Percentiles rank a stretch among this genome's conserved stretches.
Conservation (phyloP, 1,140 invertebrate species). For the Drosophila burlai region DNA sequence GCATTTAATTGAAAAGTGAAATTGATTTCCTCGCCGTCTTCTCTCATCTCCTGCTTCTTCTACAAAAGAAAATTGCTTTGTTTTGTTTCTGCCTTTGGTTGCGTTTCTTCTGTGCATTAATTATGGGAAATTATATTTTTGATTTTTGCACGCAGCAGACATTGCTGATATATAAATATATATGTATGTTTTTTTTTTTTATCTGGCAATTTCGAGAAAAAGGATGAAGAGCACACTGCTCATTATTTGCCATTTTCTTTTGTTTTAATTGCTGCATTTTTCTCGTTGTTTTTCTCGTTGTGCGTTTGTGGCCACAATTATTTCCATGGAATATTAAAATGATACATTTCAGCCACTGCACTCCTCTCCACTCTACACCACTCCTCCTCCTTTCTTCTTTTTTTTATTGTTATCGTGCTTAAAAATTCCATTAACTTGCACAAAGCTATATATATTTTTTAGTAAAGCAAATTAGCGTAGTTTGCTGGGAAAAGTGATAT, state of each 20-base stretch:
- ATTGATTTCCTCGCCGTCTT: conserved; percentile 56
- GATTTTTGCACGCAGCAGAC: conserved; percentile 47
- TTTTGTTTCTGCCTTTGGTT: conserved; percentile 11
- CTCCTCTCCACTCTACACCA: neutral
- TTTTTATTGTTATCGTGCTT: conserved; percentile 6
- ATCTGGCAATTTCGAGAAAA: conserved; percentile 11
- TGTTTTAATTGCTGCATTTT: conserved; percentile 32
- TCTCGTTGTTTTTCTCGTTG: conserved; percentile 12
- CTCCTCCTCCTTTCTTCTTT: neutral
- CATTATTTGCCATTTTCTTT: conserved; percentile 49
- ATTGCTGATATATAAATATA: neutral
- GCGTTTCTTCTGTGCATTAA: conserved; percentile 49
- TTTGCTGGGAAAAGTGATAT: neutral
- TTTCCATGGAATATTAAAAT: conserved; percentile 48
- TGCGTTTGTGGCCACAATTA: conserved; percentile 44
- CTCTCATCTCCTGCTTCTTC: conserved; percentile 8
- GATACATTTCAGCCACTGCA: conserved; percentile 12
- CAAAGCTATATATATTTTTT: neutral
- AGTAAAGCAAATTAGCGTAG: neutral
- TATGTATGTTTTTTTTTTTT: neutral
- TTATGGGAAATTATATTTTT: conserved; percentile 67
- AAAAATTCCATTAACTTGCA: conserved; percentile 42
- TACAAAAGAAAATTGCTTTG: conserved; percentile 47
- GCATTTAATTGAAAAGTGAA: conserved; percentile 76
- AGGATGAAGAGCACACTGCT: conserved; percentile 20